These are phyloP conservation scores for Erythrolamprus reginae DNA, from an alignment of 2,113 vertebrate species.

Conservation along the genomic window DNA sequence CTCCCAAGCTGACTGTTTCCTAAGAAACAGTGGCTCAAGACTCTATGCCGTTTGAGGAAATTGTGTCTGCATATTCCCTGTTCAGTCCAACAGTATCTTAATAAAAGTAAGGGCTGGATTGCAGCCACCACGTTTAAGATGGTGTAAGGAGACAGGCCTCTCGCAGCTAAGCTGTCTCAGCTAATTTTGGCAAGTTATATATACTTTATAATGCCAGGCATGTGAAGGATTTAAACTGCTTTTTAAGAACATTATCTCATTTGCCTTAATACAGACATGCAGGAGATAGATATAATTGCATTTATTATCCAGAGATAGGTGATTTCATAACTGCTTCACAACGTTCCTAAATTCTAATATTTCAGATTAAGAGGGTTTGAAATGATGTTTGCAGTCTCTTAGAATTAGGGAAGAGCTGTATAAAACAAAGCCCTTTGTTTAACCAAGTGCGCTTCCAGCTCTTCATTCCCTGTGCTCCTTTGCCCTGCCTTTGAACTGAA, in stretches of 20 bases:
- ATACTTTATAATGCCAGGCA: not conserved
- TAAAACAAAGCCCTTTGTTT: not conserved
- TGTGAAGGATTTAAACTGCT: not conserved
- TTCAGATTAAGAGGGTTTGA: not conserved
- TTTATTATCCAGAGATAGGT: not conserved
- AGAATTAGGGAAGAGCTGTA: not conserved
- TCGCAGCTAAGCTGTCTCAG: not conserved
- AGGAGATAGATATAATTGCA: not conserved
- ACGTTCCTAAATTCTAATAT: not conserved
- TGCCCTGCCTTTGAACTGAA: not conserved
- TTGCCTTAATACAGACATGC: constrained; percentile 19
- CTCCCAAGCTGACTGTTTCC: not conserved
- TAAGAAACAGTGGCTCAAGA: not conserved
- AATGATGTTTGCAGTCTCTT: not conserved
- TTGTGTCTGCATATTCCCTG: not conserved
- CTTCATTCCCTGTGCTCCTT: not conserved
- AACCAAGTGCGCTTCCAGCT: not conserved
- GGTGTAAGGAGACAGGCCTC: constrained; percentile 15
- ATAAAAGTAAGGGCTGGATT: not conserved
- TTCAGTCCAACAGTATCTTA: not conserved
- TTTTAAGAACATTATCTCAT: not conserved
- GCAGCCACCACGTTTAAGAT: constrained; percentile 17
- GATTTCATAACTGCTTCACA: not conserved
- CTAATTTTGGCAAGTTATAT: constrained; percentile 12
- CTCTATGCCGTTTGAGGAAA: not conserved